These are phyloP conservation scores for Drosophila planitibia DNA, from an alignment of 2,888 invertebrate genomes.

Conservation along the genomic window DNA sequence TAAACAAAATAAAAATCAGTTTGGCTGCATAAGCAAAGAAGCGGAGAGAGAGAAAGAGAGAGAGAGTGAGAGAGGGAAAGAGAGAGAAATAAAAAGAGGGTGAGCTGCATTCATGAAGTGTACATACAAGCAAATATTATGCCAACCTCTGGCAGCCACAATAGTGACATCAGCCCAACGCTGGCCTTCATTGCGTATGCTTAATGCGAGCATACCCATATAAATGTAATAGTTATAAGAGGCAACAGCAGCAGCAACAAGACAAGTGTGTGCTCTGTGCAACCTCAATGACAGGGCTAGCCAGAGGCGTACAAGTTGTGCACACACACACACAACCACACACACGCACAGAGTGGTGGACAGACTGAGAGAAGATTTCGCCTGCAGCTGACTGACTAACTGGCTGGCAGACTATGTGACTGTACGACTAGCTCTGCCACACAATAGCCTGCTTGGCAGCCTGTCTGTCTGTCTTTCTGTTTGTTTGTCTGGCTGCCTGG, in stretches of 20 bases:
- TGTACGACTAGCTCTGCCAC: slow-evolving; percentile 24
- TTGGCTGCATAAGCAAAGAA: slow-evolving; percentile 53
- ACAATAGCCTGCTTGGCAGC: slow-evolving; percentile 17
- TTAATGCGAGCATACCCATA: slow-evolving; percentile 70
- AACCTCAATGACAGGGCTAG: slow-evolving; percentile 67
- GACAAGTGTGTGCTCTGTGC: slow-evolving; percentile 50
- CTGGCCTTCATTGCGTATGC: slow-evolving; percentile 70
- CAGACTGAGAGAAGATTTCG: slow-evolving; percentile 34
- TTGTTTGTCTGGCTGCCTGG: slow-evolving; percentile 16
- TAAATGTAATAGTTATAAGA: slow-evolving; percentile 72
- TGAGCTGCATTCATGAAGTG: slow-evolving; percentile 49
- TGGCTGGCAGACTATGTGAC: slow-evolving; percentile 39
- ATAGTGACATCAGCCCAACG: slow-evolving; percentile 28
- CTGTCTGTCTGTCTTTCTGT: slow-evolving; percentile 6
- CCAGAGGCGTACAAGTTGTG: slow-evolving; percentile 50
- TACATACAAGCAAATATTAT: slow-evolving; percentile 67
- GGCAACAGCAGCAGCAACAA: slow-evolving; percentile 29
- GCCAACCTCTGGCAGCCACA: slow-evolving; percentile 44
- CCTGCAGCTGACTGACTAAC: slow-evolving; percentile 64
- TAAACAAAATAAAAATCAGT: slow-evolving; percentile 68
- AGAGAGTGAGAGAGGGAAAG: background rate
- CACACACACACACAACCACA: slow-evolving; percentile 24
- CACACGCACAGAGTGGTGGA: background rate
- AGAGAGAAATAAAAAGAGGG: background rate
- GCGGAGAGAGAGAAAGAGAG: background rate